Percentiles rank a stretch among this genome's conserved stretches.
phyloP scores from a whole-genome alignment of 1,140 invertebrate species.

The Prorops nasuta region DNA sequence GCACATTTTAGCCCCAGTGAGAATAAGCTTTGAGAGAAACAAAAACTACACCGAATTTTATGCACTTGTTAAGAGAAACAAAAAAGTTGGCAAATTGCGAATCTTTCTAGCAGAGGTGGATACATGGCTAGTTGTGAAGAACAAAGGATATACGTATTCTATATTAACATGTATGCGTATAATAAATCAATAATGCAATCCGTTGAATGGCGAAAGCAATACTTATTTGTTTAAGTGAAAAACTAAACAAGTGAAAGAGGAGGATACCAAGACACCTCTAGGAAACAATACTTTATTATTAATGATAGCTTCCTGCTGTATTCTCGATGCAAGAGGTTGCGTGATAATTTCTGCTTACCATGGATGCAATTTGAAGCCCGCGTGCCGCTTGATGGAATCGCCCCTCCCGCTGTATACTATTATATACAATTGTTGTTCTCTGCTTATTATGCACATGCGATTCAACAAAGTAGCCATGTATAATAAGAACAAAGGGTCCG shows the following conservation, averaged over 20 bases:
- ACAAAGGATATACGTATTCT: no score
- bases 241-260: no score
- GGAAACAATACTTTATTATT: not conserved
- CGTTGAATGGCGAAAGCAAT: no score
- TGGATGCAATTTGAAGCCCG: constrained; percentile 20
- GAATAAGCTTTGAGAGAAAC: not conserved
- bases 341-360: constrained; percentile 23
- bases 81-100: no score
- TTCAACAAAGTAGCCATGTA: no score
- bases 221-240: no score
- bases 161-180: no score
- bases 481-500: no score
- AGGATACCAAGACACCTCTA: no score
- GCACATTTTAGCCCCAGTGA: not conserved
- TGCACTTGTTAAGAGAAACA: no score
- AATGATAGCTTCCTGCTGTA: not conserved
- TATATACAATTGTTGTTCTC: constrained; percentile 29
- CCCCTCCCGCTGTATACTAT: constrained; percentile 21
- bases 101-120: not conserved
- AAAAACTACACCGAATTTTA: no score
- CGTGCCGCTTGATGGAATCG: constrained; percentile 29
- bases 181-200: no score
- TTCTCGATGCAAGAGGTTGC: constrained; percentile 5
- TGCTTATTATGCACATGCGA: constrained; percentile 27
- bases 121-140: not conserved